These are phyloP conservation scores for Eolophus roseicapilla DNA, from an alignment of 2,113 vertebrate species.

Conservation along the genomic window DNA sequence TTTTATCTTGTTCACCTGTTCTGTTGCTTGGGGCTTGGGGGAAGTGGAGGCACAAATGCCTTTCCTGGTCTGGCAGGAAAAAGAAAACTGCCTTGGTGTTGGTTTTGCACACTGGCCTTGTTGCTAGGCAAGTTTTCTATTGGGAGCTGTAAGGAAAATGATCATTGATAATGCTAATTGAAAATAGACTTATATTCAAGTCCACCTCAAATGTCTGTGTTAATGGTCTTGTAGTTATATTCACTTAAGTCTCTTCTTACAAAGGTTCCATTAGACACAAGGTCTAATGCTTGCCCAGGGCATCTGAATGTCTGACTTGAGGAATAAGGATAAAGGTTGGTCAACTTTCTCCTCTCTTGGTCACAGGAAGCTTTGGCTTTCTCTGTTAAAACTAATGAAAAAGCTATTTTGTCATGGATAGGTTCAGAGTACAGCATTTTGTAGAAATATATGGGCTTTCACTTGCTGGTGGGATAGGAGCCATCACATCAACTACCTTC, in stretches of 20 bases:
- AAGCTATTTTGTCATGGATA: background rate
- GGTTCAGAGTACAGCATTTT: background rate
- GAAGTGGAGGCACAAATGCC: background rate
- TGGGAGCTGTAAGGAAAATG: background rate
- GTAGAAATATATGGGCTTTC: background rate
- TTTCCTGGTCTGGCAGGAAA: background rate
- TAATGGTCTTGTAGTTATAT: background rate
- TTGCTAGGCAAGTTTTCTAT: background rate
- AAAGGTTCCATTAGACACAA: background rate
- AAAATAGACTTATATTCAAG: accelerated
- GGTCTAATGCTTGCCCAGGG: background rate
- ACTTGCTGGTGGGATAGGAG: background rate
- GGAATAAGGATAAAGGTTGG: background rate
- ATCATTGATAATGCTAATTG: background rate
- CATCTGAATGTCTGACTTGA: background rate
- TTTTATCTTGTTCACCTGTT: background rate
- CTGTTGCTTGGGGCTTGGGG: accelerated
- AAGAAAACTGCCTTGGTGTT: accelerated
- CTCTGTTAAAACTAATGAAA: background rate
- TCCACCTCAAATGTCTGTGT: background rate
- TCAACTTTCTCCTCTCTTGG: background rate
- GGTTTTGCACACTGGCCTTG: background rate
- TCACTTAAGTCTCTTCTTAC: background rate
- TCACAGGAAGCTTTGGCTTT: background rate
- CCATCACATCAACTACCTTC: background rate